Evolutionary conservation across 2,888 invertebrate species (phyloP), one percentile per base, ranked within the genome.

Genomic region (Eledone cirrhosa): DNA sequence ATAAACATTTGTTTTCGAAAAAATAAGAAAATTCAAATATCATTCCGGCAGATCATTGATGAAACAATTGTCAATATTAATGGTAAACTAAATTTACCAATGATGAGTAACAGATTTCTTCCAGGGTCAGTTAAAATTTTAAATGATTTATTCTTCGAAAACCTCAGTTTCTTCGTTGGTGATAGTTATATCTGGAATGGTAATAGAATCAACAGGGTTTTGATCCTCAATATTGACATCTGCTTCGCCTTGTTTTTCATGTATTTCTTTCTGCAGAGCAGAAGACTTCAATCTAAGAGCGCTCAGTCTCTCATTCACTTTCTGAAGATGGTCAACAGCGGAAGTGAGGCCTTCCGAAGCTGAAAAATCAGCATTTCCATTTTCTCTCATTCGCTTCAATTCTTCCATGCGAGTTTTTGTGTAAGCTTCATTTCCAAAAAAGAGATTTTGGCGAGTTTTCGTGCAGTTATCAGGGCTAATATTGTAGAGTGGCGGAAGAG

Each of bases 401-500:
- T 31, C 29, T 22, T 31, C 72, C 33, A 72, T 0, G 41, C 72
- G 72, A 16, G 72, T 33, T n/a, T n/a, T 41, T n/a, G 22, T 22
- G 1, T 72, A 72, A 33, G 22, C 33, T 14, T 72, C 72, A 33
- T 72, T 72, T n/a, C 72, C 72, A 2, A 72, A 24, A n/a, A 63
- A n/a, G 0, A 31, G 41, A n/a, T 19, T n/a, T 31, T 31, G n/a
- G 11, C 4, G 27, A 22, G 19, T 2, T n/a, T 72, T 33, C 5
- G 72, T 29, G n/a, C 29, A 41, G 0, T n/a, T 1, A 33, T n/a
- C n/a, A n/a, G 72, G 72, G 22, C 33, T 72, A 14, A 41, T 31
- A 19, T 72, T 31, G 72, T 31, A 72, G 41, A 41, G 41, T n/a
- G 72, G 72, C n/a, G 72, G 72, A 33, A 72, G 72, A n/a, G 72